Evolutionary conservation across 2,888 invertebrate species (phyloP), one percentile per base, ranked within the genome.

Genomic region (Oxyteleia sp.): DNA sequence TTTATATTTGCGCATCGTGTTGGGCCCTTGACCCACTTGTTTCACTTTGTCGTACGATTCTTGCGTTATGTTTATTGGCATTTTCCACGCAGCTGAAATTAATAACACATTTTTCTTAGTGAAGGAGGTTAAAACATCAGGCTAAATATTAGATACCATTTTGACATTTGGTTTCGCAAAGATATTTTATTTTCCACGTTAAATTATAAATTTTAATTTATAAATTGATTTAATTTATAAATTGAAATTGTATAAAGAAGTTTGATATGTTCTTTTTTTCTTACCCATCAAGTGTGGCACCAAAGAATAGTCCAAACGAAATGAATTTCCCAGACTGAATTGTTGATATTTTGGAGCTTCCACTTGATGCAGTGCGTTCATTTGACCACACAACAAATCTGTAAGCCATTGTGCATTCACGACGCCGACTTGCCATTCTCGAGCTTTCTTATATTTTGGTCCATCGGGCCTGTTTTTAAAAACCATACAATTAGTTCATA

Each of bases 391-490:
- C 91, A 98, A 95, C 64, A 99, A 95, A 93, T 99, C 99, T 35
- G 97, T 98, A 84, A 99, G 94, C 99, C 99, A 99, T 87, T 97
- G 96, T 0, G 97, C 96, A 91, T 98, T 99, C 0, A 99, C 98
- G 0, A 98, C 96, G 0, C 98, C 97, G 41, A 97, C 96, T 88
- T 96, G 96, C 98, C 98, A 98, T 92, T 99, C 98, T 57, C 97
- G 95, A 0, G 99, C 99, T 87, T 97, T 97, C 83, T 96, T 94
- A 93, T 96, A 98, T 94, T 99, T 99, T 85, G 95, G 95, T 18
- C 98, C 98, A 84, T 98, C 98, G 0, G 96, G 95, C 86, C 97
- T 97, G 89, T 41, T 47, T 26, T 15, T 10, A 4, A 23, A 38
- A 10, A 61, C 16, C 5, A 26, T 26, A 26, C 5, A 26, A 18